phyloP scores from a whole-genome alignment of 30 jellyfish, hydroid and myxozoan genomes.

The Hydractinia symbiolongicarpus region DNA sequence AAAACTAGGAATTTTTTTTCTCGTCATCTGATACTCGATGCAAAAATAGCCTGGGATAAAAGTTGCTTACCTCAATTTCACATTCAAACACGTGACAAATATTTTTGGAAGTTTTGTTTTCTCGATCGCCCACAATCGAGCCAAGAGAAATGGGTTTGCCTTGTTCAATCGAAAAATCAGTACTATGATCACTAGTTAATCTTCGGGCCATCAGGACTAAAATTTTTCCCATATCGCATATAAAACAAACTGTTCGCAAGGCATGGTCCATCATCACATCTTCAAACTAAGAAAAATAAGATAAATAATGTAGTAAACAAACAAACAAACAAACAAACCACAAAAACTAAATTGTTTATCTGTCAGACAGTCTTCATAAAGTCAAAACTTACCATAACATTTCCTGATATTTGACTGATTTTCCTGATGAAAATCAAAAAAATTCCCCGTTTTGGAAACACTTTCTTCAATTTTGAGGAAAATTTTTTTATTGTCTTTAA shows the following conservation, averaged over 20 bases:
- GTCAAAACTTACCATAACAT: neutral
- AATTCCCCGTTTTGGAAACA: neutral
- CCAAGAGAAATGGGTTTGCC: constrained; percentile 46
- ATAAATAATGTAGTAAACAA: too few species aligned
- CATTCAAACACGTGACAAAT: constrained; percentile 91
- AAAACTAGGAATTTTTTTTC: too few species aligned
- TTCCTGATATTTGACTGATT: neutral
- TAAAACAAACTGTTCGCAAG: constrained; percentile 92
- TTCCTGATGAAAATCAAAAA: neutral
- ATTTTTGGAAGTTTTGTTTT: constrained; percentile 85
- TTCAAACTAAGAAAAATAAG: constrained; percentile 51
- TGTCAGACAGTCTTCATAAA: neutral
- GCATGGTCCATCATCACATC: constrained; percentile 99
- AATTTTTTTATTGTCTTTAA: too few species aligned
- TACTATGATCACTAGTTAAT: constrained; percentile 67
- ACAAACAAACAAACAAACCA: neutral
- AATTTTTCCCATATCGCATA: constrained; percentile 94
- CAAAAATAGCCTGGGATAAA: neutral
- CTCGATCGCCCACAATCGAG: constrained; percentile 66
- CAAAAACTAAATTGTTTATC: neutral
- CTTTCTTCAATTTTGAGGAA: too few species aligned
- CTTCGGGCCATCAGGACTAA: constrained; percentile 97
- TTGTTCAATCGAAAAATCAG: constrained; percentile 56
- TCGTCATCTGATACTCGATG: neutral
- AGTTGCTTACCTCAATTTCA: constrained; percentile 57